Conservation (phyloP, 2,113 vertebrate species). For the Oryzias curvinotus region DNA sequence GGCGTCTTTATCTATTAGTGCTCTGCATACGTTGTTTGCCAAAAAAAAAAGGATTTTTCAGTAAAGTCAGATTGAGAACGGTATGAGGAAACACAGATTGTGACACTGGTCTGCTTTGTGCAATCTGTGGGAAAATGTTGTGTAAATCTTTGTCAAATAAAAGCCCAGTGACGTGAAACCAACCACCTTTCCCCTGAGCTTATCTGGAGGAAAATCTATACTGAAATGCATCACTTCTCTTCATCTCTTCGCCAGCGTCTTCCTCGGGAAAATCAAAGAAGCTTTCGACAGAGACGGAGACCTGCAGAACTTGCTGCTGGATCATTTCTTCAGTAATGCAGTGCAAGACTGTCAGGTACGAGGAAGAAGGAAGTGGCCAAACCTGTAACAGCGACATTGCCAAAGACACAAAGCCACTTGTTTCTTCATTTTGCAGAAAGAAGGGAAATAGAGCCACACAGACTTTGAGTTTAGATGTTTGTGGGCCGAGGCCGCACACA, state of each 20-base stretch:
- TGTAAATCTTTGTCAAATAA: conserved; percentile 19
- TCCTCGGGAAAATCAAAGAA: conserved; percentile 96
- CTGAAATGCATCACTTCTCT: not conserved
- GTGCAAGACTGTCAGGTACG: conserved; percentile 91
- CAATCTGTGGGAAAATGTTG: conserved; percentile 24
- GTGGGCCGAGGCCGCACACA: not conserved
- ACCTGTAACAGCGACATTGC: conserved; percentile 36
- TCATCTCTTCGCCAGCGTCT: conserved; percentile 80
- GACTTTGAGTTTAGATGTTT: not conserved
- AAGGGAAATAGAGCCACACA: conserved; percentile 15
- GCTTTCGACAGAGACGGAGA: conserved; percentile 87
- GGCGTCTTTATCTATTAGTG: not conserved
- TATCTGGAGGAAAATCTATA: too few relatives aligned
- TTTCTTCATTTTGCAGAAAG: conserved; percentile 40
- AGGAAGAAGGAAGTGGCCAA: conserved; percentile 42
- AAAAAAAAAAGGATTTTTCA: conserved; percentile 16
- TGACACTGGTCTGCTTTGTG: conserved; percentile 35
- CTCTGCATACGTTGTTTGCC: too few relatives aligned
- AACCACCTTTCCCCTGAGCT: too few relatives aligned
- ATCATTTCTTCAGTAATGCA: conserved; percentile 88
- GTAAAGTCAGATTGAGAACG: not conserved
- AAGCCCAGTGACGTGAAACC: not conserved
- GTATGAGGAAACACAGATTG: conserved; percentile 47
- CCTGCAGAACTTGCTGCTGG: conserved; percentile 90
- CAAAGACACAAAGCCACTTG: conserved; percentile 14